A percentile compares a stretch with the other conserved stretches of the same genome.
Evolutionary conservation across 2,888 invertebrate genomes (phyloP).

Genomic region (Priocnemis perturbator): DNA sequence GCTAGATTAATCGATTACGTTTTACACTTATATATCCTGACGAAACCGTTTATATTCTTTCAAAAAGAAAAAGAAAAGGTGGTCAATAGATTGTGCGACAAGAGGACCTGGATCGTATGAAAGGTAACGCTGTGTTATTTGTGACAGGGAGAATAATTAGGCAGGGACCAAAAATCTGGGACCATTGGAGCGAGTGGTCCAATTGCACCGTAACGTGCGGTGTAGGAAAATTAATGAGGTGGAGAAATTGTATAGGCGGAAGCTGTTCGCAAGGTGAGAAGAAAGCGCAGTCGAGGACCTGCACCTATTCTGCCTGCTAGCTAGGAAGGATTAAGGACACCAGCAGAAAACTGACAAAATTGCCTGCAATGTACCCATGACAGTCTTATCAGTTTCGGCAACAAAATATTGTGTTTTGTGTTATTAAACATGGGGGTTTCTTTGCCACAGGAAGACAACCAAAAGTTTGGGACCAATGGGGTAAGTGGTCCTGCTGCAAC

Average conservation of each 20-base stretch:
- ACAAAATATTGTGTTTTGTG: no score
- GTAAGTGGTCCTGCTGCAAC: slow-evolving; percentile 75
- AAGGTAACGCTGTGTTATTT: no score
- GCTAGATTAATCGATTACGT: no score
- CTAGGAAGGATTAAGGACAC: no score
- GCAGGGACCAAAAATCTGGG: slow-evolving; percentile 73
- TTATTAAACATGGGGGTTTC: neutral
- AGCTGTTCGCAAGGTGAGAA: slow-evolving; percentile 76
- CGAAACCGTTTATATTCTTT: no score
- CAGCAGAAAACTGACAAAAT: neutral
- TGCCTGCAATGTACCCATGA: neutral
- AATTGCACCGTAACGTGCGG: slow-evolving; percentile 76
- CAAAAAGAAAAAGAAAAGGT: no score
- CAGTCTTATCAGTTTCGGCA: no score
- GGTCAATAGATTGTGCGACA: no score
- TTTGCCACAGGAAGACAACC: slow-evolving; percentile 41
- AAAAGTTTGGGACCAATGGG: slow-evolving; percentile 75
- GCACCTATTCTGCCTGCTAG: slow-evolving; percentile 73
- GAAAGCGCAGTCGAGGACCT: slow-evolving; percentile 77
- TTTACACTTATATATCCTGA: no score
- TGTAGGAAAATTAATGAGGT: slow-evolving; percentile 74
- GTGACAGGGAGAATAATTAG: slow-evolving; percentile 29
- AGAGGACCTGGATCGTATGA: no score
- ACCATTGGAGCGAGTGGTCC: slow-evolving; percentile 77
- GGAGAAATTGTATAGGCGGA: slow-evolving; percentile 76